These are phyloP conservation scores for Plemyria rubiginata DNA, from an alignment of 2,888 invertebrate species.

Conservation along the genomic window DNA sequence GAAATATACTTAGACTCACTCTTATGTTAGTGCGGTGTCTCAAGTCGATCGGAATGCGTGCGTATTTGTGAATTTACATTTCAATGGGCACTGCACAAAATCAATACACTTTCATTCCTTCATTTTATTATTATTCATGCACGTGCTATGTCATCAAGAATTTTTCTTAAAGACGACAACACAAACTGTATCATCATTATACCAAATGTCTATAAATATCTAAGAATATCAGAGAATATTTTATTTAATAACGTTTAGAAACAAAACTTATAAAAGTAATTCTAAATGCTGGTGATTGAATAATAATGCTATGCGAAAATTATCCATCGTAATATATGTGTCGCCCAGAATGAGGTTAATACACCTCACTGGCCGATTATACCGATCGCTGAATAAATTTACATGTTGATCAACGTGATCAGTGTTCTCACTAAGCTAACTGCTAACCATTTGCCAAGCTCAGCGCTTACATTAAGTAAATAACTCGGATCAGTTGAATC, in stretches of 20 bases:
- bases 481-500: conserved; percentile 39
- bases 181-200: no score
- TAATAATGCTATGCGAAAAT: conserved; percentile 4
- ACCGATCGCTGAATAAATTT: conserved; percentile 81
- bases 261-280: background rate
- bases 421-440: conserved; percentile 70
- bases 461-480: conserved; percentile 61
- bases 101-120: no score
- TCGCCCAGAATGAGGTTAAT: conserved; percentile 76
- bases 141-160: no score
- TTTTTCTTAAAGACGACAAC: no score
- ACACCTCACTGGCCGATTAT: conserved; percentile 71
- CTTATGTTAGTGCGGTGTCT: background rate
- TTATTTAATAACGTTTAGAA: background rate
- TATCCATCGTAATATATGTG: conserved; percentile 49
- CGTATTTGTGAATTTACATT: no score
- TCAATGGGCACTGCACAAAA: no score
- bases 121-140: no score
- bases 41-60: background rate
- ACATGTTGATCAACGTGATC: conserved; percentile 77
- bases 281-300: background rate
- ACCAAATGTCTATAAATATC: no score
- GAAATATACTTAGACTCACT: background rate
- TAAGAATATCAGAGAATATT: no score
- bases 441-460: conserved; percentile 65